Percentiles rank a stretch among this genome's conserved stretches.
Evolutionary conservation across 1,140 invertebrate genomes (phyloP).

Genomic region (Drusus annulatus): DNA sequence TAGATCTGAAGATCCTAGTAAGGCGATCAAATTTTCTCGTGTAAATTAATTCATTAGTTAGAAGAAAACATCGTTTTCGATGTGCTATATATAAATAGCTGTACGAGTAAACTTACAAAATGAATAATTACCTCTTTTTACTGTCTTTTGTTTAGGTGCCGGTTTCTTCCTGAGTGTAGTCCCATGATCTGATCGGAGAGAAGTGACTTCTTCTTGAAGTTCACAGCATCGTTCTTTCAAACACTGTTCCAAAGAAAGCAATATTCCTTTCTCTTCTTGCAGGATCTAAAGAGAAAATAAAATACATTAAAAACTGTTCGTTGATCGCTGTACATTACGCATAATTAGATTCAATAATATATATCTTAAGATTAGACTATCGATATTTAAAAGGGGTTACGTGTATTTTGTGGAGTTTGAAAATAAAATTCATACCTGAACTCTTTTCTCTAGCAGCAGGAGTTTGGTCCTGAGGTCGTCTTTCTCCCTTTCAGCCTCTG

Average conservation of each 20-base stretch:
- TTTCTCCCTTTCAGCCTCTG: slow-evolving; percentile 73
- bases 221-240: slow-evolving; percentile 82
- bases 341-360: no score
- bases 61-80: no score
- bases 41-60: no score
- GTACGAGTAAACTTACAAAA: no score
- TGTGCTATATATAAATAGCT: no score
- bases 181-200: slow-evolving; percentile 67
- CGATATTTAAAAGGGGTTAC: no score
- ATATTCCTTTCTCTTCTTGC: slow-evolving; percentile 84
- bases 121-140: slow-evolving; percentile 64
- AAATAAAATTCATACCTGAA: slow-evolving; percentile 71
- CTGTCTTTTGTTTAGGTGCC: slow-evolving; percentile 66
- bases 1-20: no score
- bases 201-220: slow-evolving; percentile 74
- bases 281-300: slow-evolving; percentile 73
- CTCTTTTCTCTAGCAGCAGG: slow-evolving; percentile 77
- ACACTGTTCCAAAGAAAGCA: slow-evolving; percentile 83
- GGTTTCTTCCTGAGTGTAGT: slow-evolving; percentile 67
- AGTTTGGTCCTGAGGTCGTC: slow-evolving; percentile 75
- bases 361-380: no score
- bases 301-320: no score
- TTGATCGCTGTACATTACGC: no score
- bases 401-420: background rate
- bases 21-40: no score